Conservation (phyloP, 2,888 invertebrate genomes). For the Andrena camellia region DNA sequence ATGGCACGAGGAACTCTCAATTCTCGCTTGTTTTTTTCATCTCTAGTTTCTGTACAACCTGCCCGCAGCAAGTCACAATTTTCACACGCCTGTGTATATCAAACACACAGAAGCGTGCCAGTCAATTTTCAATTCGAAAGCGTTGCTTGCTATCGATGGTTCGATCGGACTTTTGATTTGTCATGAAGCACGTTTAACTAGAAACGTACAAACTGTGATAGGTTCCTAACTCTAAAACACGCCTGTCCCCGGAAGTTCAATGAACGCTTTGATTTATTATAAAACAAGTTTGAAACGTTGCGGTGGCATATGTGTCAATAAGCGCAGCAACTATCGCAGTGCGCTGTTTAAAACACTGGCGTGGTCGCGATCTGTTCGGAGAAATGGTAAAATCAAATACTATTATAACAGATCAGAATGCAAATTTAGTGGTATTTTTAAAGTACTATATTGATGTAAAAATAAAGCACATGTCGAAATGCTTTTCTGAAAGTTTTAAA, state of each 20-base stretch:
- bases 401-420: too few relatives aligned
- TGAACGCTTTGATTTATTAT: slow-evolving; percentile 12
- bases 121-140: slow-evolving; percentile 18
- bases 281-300: background rate
- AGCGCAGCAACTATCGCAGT: too few relatives aligned
- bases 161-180: background rate
- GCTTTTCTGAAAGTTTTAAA: too few relatives aligned
- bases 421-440: too few relatives aligned
- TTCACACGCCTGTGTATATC: slow-evolving; percentile 21
- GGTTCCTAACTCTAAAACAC: background rate
- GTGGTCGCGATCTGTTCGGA: too few relatives aligned
- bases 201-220: background rate
- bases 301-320: background rate
- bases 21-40: slow-evolving; percentile 15
- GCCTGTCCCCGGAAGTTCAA: background rate
- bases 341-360: too few relatives aligned
- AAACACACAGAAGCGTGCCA: background rate
- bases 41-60: slow-evolving; percentile 27
- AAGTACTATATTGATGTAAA: too few relatives aligned
- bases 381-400: too few relatives aligned
- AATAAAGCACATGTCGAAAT: too few relatives aligned
- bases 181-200: slow-evolving; percentile 4
- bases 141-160: background rate
- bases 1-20: background rate
- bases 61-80: slow-evolving; percentile 56